Evolutionary conservation across 2,888 invertebrate species (phyloP), one percentile per base, ranked within the genome.

Genomic region (Osmoderma eremita): DNA sequence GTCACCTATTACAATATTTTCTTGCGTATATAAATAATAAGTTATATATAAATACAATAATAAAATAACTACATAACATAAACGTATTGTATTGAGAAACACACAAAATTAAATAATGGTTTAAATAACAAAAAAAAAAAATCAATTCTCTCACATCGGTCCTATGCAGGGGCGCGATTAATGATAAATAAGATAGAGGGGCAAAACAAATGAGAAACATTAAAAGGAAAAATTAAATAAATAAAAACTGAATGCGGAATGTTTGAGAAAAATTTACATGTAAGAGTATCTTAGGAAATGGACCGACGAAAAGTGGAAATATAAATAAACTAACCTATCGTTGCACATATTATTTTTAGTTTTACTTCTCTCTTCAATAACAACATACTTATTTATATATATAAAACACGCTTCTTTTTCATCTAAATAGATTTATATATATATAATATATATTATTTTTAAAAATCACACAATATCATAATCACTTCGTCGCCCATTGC

Each of bases 11-110:
- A 65, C 53, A 63, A 68, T 62, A 67, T 79, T 61, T 61, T 80
- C 80, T 79, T 82, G 80, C 80, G 76, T 77, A 77, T 81, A 82
- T 81, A 82, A 82, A 81, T 80, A 82, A 82, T 83, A 83, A 83
- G 83, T 83, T 83, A 83, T 80, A 83, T 82, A 83, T 82, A 83
- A 83, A 82, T 81, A 82, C 81, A 80, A 80, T 79, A 79, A 79
- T 82, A 82, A 82, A 81, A 82, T 82, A 82, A 82, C 80, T 81
- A 82, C 77, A 82, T 80, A 82, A 82, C 82, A 82, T 81, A 81
- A 80, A 81, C 79, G 78, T 78, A 77, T 79, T 78, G 80, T 78
- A 77, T 80, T 80, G 80, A 81, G 80, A 81, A 81, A 75, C 74
- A 73, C 73, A 72, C 70, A 75, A 70, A 80, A 81, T 81, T 81